A percentile compares a stretch with the other conserved stretches of the same genome.
Evolutionary conservation across 2,888 invertebrate species (phyloP).

Genomic region (Zygogramma bicolorata): DNA sequence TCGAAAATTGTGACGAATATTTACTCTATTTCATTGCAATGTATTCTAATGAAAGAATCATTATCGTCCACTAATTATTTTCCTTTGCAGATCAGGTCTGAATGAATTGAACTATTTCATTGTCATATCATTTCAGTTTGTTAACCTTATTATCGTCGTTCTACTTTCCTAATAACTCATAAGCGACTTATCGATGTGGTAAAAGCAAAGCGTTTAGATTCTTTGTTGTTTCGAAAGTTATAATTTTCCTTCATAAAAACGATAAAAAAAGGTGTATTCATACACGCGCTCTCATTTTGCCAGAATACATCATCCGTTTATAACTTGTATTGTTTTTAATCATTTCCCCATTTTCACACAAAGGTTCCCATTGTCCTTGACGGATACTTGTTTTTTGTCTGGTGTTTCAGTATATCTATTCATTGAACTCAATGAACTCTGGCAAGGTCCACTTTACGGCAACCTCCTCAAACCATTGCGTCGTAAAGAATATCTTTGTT

Average conservation of each 20-base stretch:
- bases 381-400: too few species aligned
- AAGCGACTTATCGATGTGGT: constrained; percentile 1
- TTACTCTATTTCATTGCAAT: too few species aligned
- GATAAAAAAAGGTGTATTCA: neutral
- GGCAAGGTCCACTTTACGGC: too few species aligned
- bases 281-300: neutral
- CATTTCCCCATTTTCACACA: neutral
- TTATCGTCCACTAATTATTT: neutral
- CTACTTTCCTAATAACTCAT: neutral
- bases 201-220: neutral
- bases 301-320: neutral
- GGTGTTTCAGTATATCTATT: too few species aligned
- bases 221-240: neutral
- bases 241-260: neutral
- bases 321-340: neutral
- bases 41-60: too few species aligned
- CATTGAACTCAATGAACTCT: too few species aligned
- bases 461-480: too few species aligned
- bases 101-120: neutral
- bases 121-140: neutral
- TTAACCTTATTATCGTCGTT: constrained; percentile 7
- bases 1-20: too few species aligned
- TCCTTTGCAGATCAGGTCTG: neutral
- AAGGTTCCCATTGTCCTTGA: neutral
- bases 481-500: too few species aligned